Evolutionary conservation across 2,888 invertebrate genomes (phyloP).

Genomic region (Aethes cnicana): DNA sequence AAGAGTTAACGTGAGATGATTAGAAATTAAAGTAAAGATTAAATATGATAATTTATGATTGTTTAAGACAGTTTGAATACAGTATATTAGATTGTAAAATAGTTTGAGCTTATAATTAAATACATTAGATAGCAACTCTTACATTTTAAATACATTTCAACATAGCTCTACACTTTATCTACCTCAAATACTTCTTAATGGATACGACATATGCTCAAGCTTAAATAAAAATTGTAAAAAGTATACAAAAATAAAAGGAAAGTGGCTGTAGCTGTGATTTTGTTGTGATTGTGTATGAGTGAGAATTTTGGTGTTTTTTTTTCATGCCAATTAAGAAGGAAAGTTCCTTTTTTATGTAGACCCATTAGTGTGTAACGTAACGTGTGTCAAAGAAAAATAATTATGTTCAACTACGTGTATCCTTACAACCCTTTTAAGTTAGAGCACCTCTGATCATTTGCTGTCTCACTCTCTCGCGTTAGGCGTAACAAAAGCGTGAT

Average conservation of each 20-base stretch:
- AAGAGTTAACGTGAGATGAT: no score
- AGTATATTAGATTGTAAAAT: no score
- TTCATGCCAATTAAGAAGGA: constrained; percentile 53
- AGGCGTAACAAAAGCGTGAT: not conserved
- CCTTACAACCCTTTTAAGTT: constrained; percentile 18
- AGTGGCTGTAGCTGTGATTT: constrained; percentile 43
- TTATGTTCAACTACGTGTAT: constrained; percentile 16
- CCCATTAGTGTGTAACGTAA: constrained; percentile 67
- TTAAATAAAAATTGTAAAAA: constrained; percentile 37
- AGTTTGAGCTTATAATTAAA: no score
- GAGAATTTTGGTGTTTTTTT: constrained; percentile 33
- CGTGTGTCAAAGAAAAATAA: constrained; percentile 40
- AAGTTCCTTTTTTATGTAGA: constrained; percentile 54
- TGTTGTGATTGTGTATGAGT: constrained; percentile 41
- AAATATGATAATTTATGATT: no score
- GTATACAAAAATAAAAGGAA: constrained; percentile 32
- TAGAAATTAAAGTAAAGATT: no score
- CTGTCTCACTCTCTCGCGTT: not conserved
- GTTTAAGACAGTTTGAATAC: no score
- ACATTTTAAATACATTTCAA: constrained; percentile 26
- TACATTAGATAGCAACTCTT: constrained; percentile 1
- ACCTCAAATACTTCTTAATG: constrained; percentile 45
- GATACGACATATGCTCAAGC: constrained; percentile 43
- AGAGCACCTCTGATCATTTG: constrained; percentile 7
- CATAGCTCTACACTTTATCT: constrained; percentile 41